Base-by-base conservation (phyloP, 1,140 invertebrate genomes). In the Hypsibius dujardini region DNA sequence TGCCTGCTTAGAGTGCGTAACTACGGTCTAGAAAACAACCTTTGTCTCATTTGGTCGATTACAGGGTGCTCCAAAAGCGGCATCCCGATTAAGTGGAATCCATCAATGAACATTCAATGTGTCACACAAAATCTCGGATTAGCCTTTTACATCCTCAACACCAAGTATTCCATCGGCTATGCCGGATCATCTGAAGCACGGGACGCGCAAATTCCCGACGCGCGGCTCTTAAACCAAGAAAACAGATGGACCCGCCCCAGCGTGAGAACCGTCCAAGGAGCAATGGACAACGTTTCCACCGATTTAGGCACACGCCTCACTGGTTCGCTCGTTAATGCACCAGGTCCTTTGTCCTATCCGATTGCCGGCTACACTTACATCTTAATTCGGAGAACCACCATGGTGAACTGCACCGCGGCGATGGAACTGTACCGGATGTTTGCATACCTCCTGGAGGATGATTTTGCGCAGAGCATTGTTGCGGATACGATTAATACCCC, bases 391-490 rank as follows among this genome's bases (percentile, higher is more conserved):
- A 72, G 70, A 45, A 74, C 73, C 1, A 59, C 28, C 47, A 76
- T 75, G 72, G 47, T 40, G 7, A 56, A 74, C 69, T 79, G 78
- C 70, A 60, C 72, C 15, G 56, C 71, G 1, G 76, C 74, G 40
- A 74, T 70, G 45, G 78, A 78, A 71, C 70, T 79, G 1, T 71
- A 77, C n/a, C 71, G 77, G 46, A 78, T 74, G 70, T 71, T 78
- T 12, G 70, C 74, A 12, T 78, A 77, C 76, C 76, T 77, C 62
- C 50, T 74, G 40, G 71, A 15, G 2, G 60, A 70, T 1, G 56
- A 72, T 2, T 14, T 46, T 1, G 74, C 77, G 0, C 62, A 69
- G 47, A 2, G 70, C 1, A 71, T 72, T 1, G 72, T 73, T 12
- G 70, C 59, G 1, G 45, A 47, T 1, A n/a, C 73, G 2, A 28